Conservation (phyloP, 1,140 invertebrate genomes). For the Hycleus phaleratus region DNA sequence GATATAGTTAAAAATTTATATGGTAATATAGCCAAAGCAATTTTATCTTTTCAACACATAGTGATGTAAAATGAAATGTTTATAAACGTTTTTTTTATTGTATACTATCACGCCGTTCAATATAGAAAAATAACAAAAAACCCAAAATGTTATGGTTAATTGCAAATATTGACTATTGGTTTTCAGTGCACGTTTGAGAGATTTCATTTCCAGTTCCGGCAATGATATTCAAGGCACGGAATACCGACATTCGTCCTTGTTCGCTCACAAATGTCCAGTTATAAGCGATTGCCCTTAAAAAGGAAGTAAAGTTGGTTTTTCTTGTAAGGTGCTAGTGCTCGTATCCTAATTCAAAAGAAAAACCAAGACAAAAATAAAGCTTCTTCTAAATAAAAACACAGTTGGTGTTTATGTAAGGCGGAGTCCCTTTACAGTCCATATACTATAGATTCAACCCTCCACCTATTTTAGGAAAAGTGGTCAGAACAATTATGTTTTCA, state of each 20-base stretch:
- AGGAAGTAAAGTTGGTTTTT: slow-evolving; percentile 11
- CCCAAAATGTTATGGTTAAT: slow-evolving; percentile 3
- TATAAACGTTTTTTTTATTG: not conserved
- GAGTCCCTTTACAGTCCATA: slow-evolving; percentile 10
- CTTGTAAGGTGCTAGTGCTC: slow-evolving; percentile 6
- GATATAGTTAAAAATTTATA: slow-evolving; percentile 14
- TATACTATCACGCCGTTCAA: not conserved
- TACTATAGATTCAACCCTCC: slow-evolving; percentile 10
- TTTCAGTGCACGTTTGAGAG: slow-evolving; percentile 15
- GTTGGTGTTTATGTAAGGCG: slow-evolving; percentile 23
- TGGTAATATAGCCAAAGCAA: slow-evolving; percentile 9
- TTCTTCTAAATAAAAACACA: slow-evolving; percentile 20
- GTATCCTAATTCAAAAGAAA: slow-evolving; percentile 21
- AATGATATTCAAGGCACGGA: slow-evolving; percentile 14
- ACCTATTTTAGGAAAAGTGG: slow-evolving; percentile 13
- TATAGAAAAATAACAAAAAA: slow-evolving; percentile 4
- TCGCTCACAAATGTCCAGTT: slow-evolving; percentile 19
- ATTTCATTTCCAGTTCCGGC: slow-evolving; percentile 20
- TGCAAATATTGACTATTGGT: slow-evolving; percentile 15
- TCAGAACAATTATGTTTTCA: slow-evolving; percentile 21
- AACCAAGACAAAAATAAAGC: slow-evolving; percentile 21
- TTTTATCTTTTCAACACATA: slow-evolving; percentile 9
- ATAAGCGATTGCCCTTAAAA: slow-evolving; percentile 16
- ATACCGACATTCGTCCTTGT: slow-evolving; percentile 16
- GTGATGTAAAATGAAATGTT: slow-evolving; percentile 5